Conservation (phyloP, 2,888 invertebrate species). For the Osmoderma eremita region DNA sequence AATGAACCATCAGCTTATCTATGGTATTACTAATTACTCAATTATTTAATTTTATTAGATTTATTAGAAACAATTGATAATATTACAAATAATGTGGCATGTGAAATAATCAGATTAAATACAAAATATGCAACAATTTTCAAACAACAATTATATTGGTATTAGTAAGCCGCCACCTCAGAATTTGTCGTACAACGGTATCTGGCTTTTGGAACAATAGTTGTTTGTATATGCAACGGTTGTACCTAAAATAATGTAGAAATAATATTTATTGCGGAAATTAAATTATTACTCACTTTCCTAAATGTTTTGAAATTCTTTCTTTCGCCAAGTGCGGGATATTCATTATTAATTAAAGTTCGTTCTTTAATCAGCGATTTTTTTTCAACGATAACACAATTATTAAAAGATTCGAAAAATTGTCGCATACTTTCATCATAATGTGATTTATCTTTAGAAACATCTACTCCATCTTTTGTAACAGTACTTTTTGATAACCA, state of each 20-base stretch:
- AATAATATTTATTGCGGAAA: not conserved
- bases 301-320: slow-evolving; percentile 53
- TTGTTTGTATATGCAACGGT: slow-evolving; percentile 50
- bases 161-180: not conserved
- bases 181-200: slow-evolving; percentile 3
- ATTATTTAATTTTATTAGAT: too few species aligned
- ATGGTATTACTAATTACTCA: too few species aligned
- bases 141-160: too few species aligned
- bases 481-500: slow-evolving; percentile 27
- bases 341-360: not conserved
- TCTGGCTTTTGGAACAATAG: slow-evolving; percentile 46
- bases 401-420: slow-evolving; percentile 51
- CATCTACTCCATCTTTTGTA: slow-evolving; percentile 21
- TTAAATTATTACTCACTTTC: slow-evolving; percentile 46
- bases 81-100: too few species aligned
- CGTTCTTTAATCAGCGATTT: slow-evolving; percentile 40
- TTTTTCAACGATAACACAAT: slow-evolving; percentile 50
- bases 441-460: not conserved
- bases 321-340: not conserved
- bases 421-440: slow-evolving; percentile 18
- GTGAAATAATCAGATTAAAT: too few species aligned
- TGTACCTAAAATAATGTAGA: slow-evolving; percentile 47
- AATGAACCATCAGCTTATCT: too few species aligned
- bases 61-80: too few species aligned
- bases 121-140: too few species aligned